phyloP scores from a whole-genome alignment of 37 sponge, comb jelly and placozoan species.

The Geodia barretti region DNA sequence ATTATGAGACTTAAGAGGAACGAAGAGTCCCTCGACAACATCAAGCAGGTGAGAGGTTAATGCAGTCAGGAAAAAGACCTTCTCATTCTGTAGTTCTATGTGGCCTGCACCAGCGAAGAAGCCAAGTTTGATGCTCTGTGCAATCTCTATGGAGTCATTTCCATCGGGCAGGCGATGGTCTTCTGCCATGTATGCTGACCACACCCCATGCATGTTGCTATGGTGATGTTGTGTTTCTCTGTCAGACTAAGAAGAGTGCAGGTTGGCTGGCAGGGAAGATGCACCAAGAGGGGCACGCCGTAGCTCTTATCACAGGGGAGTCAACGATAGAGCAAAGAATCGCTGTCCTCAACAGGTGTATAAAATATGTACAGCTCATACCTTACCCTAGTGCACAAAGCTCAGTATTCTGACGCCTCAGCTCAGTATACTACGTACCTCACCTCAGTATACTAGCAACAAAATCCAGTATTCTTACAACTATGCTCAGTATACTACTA shows the following conservation, averaged over 20 bases:
- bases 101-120: conserved; percentile 73
- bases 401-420: not conserved
- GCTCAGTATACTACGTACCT: not conserved
- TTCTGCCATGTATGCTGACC: conserved; percentile 84
- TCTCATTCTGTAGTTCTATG: conserved; percentile 64
- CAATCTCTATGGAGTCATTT: conserved; percentile 83
- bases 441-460: not conserved
- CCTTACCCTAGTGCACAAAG: not conserved
- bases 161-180: conserved; percentile 91
- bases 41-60: conserved; percentile 59
- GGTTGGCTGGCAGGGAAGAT: conserved; percentile 79
- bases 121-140: conserved; percentile 84
- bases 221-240: not conserved
- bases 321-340: conserved; percentile 79
- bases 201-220: not conserved
- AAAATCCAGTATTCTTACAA: not conserved
- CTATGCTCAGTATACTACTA: not conserved
- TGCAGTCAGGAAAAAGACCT: not conserved
- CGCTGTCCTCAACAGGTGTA: conserved; percentile 85
- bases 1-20: conserved; percentile 74
- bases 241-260: conserved; percentile 80
- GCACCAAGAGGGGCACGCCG: conserved; percentile 86
- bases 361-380: too few species aligned
- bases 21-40: conserved; percentile 88
- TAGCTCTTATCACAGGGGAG: conserved; percentile 91